Evolutionary conservation across 1,140 invertebrate genomes (phyloP).

Genomic region (Euura saliciscinereae): DNA sequence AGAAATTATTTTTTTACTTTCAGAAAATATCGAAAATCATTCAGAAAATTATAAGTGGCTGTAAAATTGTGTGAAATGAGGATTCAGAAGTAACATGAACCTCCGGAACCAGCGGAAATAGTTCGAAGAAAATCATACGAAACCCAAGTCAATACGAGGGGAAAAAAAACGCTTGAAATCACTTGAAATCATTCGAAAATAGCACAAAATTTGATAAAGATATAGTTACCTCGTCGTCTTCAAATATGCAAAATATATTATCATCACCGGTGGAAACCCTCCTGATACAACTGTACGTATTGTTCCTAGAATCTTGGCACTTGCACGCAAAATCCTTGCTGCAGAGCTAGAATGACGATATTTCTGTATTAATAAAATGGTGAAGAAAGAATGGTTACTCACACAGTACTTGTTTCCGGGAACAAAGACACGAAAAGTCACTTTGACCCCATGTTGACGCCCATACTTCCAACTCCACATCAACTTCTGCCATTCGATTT

Average conservation of each 20-base stretch:
- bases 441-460: no score
- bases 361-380: constrained; percentile 23
- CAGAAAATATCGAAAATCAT: neutral
- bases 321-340: constrained; percentile 72
- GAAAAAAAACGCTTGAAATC: no score
- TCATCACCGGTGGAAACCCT: constrained; percentile 62
- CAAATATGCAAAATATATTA: constrained; percentile 78
- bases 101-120: neutral
- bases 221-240: constrained; percentile 70
- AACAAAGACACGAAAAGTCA: no score
- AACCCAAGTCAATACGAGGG: no score
- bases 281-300: constrained; percentile 81
- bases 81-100: neutral
- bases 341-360: constrained; percentile 65
- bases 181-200: neutral
- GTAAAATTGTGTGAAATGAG: no score
- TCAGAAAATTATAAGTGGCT: no score
- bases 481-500: constrained; percentile 1
- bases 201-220: neutral
- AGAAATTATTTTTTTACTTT: neutral
- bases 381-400: constrained; percentile 18
- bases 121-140: no score
- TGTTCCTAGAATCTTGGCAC: constrained; percentile 83
- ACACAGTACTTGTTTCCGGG: no score
- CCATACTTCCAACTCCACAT: constrained; percentile 4